A percentile compares a stretch with the other conserved stretches of the same genome.
phyloP scores from a whole-genome alignment of 1,140 invertebrate genomes.

The Diabrotica virgifera region DNA sequence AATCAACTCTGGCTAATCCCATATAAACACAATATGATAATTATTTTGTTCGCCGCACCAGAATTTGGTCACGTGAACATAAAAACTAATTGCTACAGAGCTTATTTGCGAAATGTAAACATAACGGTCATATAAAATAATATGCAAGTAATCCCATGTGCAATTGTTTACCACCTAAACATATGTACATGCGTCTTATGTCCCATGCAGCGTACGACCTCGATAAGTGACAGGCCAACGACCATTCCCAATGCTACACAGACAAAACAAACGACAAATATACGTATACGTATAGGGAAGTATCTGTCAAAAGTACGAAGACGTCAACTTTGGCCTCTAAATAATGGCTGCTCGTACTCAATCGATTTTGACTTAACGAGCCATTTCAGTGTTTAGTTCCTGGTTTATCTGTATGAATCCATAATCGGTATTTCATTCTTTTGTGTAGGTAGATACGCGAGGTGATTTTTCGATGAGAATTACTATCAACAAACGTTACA shows the following conservation, averaged over 20 bases:
- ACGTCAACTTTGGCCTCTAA: neutral
- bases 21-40: too few relatives aligned
- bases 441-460: neutral
- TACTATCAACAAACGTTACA: too few relatives aligned
- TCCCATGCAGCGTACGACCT: neutral
- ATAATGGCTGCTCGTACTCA: neutral
- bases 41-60: too few relatives aligned
- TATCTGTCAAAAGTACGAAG: neutral
- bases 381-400: neutral
- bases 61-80: too few relatives aligned
- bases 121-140: too few relatives aligned
- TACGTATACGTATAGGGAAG: neutral
- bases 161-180: neutral
- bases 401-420: neutral
- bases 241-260: slow-evolving; percentile 2
- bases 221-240: slow-evolving; percentile 1
- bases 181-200: neutral
- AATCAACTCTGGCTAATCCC: too few relatives aligned
- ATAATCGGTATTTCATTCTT: neutral
- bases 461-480: neutral
- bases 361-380: neutral
- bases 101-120: too few relatives aligned
- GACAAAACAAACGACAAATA: neutral
- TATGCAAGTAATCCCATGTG: neutral
- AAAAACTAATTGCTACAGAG: too few relatives aligned